A percentile compares a stretch with the other conserved stretches of the same genome.
These are phyloP conservation scores for Solea solea DNA, from an alignment of 2,113 vertebrate species.

Conservation along the genomic window DNA sequence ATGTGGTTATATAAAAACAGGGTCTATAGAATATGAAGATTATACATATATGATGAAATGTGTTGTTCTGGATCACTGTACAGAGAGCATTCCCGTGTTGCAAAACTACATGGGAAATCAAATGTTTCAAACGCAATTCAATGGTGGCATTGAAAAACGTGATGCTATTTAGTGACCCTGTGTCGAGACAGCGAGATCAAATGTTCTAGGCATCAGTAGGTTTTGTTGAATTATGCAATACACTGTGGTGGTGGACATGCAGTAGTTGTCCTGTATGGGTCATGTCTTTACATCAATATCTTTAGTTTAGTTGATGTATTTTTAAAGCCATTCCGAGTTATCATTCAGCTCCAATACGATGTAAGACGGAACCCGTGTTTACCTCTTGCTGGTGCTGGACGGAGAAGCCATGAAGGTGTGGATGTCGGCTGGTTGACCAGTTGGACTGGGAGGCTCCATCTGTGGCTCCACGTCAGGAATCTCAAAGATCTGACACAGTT, in stretches of 20 bases:
- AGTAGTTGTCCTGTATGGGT: not conserved
- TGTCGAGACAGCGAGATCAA: not conserved
- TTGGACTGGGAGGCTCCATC: constrained; percentile 73
- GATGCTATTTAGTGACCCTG: not conserved
- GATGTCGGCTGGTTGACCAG: constrained; percentile 80
- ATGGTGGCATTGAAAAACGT: not conserved
- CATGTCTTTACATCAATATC: too few relatives aligned
- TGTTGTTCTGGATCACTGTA: too few relatives aligned
- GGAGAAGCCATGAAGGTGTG: constrained; percentile 93
- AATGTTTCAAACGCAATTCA: too few relatives aligned
- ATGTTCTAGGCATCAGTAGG: not conserved
- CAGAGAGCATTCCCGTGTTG: too few relatives aligned
- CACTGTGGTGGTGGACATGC: not conserved
- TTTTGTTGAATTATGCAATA: not conserved
- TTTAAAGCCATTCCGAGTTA: not conserved
- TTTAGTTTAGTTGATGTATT: not conserved
- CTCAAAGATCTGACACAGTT: constrained; percentile 89
- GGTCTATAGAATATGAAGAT: too few relatives aligned
- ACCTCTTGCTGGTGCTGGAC: constrained; percentile 91
- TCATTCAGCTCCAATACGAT: not conserved
- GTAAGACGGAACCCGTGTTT: not conserved
- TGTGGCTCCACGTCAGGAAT: constrained; percentile 83
- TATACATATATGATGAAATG: too few relatives aligned
- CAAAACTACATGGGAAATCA: too few relatives aligned
- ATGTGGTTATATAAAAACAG: too few relatives aligned